A percentile compares a stretch with the other conserved stretches of the same genome.
Conservation (phyloP, 2,113 vertebrate species). For the Lepus timidus region DNA sequence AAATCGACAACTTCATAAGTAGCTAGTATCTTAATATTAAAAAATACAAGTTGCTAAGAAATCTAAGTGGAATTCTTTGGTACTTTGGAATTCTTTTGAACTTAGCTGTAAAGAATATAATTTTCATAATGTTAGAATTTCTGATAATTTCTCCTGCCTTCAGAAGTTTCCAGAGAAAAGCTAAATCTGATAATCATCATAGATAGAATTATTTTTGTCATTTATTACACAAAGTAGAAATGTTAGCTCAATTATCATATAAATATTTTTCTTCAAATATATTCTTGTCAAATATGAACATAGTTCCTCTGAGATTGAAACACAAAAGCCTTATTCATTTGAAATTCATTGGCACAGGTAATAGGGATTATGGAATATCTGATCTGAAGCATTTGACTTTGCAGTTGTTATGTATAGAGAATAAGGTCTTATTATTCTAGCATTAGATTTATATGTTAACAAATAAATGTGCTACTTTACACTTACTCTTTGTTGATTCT, state of each 20-base stretch:
- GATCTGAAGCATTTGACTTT: not conserved
- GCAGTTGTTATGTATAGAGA: conserved; percentile 33
- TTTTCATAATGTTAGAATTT: not conserved
- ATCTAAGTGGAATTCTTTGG: not conserved
- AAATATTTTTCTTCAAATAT: not conserved
- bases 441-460: conserved; percentile 37
- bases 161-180: not conserved
- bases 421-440: not conserved
- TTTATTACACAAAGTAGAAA: conserved; percentile 20
- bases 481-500: not conserved
- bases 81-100: not conserved
- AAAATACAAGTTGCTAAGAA: not conserved
- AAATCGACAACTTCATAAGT: not conserved
- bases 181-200: not conserved
- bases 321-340: not conserved
- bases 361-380: conserved; percentile 43
- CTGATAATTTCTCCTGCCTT: not conserved
- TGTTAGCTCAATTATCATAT: not conserved
- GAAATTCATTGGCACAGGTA: conserved; percentile 29
- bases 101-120: not conserved
- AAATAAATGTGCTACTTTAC: not conserved
- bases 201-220: not conserved
- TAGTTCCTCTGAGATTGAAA: not conserved
- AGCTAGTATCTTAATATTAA: not conserved
- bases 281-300: conserved; percentile 16